Conservation (phyloP, 2,888 invertebrate species). For the Aphodius granarius region DNA sequence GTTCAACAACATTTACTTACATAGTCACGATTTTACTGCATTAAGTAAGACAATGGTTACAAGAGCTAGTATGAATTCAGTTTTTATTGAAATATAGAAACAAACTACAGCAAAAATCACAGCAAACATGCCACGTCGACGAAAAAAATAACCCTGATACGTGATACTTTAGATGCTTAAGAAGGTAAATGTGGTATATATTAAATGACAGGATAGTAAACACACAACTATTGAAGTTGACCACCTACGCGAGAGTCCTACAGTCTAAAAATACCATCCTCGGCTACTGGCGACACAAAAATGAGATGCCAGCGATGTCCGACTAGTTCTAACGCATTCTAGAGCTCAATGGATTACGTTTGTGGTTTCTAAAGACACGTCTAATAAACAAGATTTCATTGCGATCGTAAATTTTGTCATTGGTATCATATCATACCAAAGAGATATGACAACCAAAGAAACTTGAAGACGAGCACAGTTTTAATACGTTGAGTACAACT, state of each 20-base stretch:
- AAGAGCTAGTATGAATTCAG: too few relatives aligned
- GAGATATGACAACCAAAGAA: background rate
- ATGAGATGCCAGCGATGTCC: background rate
- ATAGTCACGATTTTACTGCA: too few relatives aligned
- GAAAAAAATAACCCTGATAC: too few relatives aligned
- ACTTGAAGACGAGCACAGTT: background rate
- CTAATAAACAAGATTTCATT: background rate
- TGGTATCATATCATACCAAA: too few relatives aligned
- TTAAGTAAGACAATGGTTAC: too few relatives aligned
- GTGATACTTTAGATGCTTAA: too few relatives aligned
- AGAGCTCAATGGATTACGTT: background rate
- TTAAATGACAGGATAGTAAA: background rate
- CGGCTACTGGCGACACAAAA: background rate
- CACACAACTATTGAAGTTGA: background rate
- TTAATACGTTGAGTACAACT: background rate
- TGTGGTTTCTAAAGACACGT: background rate
- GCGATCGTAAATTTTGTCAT: background rate
- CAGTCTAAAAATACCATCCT: background rate
- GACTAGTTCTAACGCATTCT: background rate
- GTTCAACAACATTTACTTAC: too few relatives aligned
- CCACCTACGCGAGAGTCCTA: background rate
- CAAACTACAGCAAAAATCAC: too few relatives aligned
- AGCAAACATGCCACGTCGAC: too few relatives aligned
- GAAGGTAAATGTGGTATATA: background rate
- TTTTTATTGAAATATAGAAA: too few relatives aligned